phyloP scores from a whole-genome alignment of 1,140 invertebrate genomes.

The Oscheius sp. region DNA sequence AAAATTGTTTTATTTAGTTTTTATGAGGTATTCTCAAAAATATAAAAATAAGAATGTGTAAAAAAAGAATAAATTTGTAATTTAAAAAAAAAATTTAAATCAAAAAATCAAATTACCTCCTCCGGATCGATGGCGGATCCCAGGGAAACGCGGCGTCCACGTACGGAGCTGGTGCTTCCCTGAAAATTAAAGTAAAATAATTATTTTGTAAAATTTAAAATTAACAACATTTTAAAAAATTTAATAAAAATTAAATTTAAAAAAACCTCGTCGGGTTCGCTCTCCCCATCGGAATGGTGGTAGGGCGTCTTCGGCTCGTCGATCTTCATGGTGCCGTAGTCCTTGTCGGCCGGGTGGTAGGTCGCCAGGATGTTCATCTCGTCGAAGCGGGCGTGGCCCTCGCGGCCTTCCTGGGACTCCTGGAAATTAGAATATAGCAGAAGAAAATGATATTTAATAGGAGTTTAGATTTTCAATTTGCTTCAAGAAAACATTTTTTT shows the following conservation, averaged over 20 bases:
- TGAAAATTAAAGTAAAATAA: too few relatives aligned
- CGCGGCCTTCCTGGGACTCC: conserved; percentile 41
- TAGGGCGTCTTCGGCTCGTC: conserved; percentile 85
- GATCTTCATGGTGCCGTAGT: conserved; percentile 96
- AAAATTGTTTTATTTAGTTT: too few relatives aligned
- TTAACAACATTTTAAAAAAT: too few relatives aligned
- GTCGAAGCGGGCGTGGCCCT: conserved; percentile 67
- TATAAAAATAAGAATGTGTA: too few relatives aligned
- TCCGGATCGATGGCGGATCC: conserved; percentile 57
- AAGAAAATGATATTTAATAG: not conserved
- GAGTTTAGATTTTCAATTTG: not conserved
- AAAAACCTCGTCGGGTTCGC: conserved; percentile 69
- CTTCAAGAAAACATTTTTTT: not conserved
- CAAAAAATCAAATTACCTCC: not conserved
- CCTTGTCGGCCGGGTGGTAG: conserved; percentile 92
- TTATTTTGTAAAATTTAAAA: too few relatives aligned
- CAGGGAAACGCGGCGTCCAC: conserved; percentile 56
- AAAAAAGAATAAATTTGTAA: too few relatives aligned
- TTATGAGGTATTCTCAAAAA: too few relatives aligned
- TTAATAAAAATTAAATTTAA: too few relatives aligned
- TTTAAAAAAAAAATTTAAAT: conserved; percentile 40
- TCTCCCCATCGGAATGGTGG: conserved; percentile 70
- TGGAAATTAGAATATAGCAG: too few relatives aligned
- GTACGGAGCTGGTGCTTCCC: conserved; percentile 32
- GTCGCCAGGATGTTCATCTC: conserved; percentile 99